Evolutionary conservation across 2,888 invertebrate species (phyloP).

Genomic region (Cylindroiulus punctatus): DNA sequence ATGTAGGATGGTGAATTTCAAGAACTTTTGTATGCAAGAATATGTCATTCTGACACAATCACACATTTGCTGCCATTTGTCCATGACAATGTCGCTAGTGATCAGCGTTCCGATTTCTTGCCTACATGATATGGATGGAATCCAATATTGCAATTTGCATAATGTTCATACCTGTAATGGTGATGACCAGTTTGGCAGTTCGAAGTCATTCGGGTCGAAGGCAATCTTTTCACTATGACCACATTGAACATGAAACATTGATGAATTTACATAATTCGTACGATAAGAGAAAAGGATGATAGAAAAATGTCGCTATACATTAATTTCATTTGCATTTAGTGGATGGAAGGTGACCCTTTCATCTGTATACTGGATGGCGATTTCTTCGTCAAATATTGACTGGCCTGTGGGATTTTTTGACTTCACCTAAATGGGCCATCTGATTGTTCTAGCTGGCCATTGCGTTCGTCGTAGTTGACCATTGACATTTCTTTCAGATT

Average conservation of each 20-base stretch:
- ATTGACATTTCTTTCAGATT: slow-evolving; percentile 10
- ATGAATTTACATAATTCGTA: too few species aligned
- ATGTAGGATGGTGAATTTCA: too few species aligned
- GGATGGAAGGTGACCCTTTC: too few species aligned
- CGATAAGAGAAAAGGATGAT: too few species aligned
- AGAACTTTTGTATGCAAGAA: too few species aligned
- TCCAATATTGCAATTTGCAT: neutral
- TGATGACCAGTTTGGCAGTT: neutral
- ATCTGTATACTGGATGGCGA: neutral
- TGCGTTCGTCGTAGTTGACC: neutral
- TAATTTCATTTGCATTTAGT: too few species aligned
- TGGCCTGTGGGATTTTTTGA: neutral
- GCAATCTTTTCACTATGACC: too few species aligned
- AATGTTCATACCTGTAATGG: neutral
- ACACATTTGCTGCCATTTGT: neutral
- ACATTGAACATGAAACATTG: too few species aligned
- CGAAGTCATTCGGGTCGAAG: too few species aligned
- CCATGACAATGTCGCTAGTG: neutral
- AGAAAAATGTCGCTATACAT: too few species aligned
- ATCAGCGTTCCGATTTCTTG: neutral
- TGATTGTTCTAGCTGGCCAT: neutral
- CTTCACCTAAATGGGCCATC: neutral
- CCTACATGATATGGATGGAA: neutral
- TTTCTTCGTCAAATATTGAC: neutral
- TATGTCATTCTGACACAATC: too few species aligned